Base-by-base conservation (phyloP, 2,113 vertebrate genomes). In the Salvator merianae region DNA sequence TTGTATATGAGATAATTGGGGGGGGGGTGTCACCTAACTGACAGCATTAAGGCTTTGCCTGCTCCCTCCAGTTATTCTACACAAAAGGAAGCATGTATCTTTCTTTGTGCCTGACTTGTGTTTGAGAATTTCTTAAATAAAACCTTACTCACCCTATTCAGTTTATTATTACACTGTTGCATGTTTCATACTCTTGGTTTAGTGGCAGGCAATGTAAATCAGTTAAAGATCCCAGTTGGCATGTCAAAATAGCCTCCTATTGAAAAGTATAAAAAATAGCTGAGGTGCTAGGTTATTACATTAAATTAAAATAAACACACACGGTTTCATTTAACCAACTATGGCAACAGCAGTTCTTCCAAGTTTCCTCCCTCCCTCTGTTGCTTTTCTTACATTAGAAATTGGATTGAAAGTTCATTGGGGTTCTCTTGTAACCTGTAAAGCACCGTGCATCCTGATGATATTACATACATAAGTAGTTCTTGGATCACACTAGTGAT, bases 101-200 rank as follows among this genome's bases (percentile, higher is more conserved):
- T 8, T 85, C 34, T 53, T 0, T 1, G 34, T 34, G 30, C 7
- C 2, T 1, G 0, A 13, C 0, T 4, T 0, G 43, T 0, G 0
- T 38, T 43, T 76, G 1, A 14, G 1, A 16, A 3, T 8, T 75
- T 55, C 28, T 32, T 68, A 79, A 65, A 69, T 34, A 59, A 34
- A 55, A 22, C 12, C 1, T 73, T 36, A 3, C 14, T 34, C 38
- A 75, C 20, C 59, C 75, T 83, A 66, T 30, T 13, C 24, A 50
- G n/a, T 77, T 77, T 24, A 84, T 77, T 34, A 68, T 12, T 55
- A 53, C 5, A 38, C 4, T 59, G 6, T 55, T 69, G 47, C 18
- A 30, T 66, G 43, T 34, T 32, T 6, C 62, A 34, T 30, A 36
- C 53, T 50, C 32, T 26, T 53, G 47, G 47, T 12, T 26, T 30